Percentiles rank a stretch among this genome's conserved stretches.
Conservation (phyloP, 2,113 vertebrate genomes). For the Tauraco erythrolophus region DNA sequence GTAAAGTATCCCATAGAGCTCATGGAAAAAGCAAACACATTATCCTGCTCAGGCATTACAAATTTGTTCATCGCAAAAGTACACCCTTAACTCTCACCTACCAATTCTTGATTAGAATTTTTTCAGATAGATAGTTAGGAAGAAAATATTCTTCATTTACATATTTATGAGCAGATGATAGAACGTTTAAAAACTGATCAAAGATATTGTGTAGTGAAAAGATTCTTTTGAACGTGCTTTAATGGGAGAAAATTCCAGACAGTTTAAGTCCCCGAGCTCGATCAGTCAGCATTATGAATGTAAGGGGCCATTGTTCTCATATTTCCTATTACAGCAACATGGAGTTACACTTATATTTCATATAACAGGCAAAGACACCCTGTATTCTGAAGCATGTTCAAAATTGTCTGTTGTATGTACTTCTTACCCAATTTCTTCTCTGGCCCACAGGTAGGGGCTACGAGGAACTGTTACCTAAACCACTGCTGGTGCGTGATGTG, state of each 20-base stretch:
- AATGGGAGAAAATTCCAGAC: background rate
- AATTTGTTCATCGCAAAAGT: rapidly evolving
- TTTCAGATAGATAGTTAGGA: background rate
- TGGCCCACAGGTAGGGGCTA: background rate
- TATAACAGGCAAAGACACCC: background rate
- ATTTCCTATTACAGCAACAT: background rate
- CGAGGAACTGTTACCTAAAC: background rate
- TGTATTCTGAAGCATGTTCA: background rate
- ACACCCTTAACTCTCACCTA: background rate
- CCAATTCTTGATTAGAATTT: background rate
- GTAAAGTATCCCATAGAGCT: background rate
- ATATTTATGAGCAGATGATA: background rate
- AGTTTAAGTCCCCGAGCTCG: background rate
- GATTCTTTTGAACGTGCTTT: background rate
- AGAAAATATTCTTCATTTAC: background rate
- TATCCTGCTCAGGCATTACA: background rate
- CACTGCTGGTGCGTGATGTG: background rate
- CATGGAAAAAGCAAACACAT: background rate
- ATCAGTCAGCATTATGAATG: background rate
- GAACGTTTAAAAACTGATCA: background rate
- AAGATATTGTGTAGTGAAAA: background rate
- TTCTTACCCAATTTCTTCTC: background rate
- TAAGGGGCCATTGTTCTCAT: background rate
- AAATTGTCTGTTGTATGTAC: background rate
- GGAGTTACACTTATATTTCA: background rate